Evolutionary conservation across 2,888 invertebrate species (phyloP).

Genomic region (Caenorhabditis panamensis): DNA sequence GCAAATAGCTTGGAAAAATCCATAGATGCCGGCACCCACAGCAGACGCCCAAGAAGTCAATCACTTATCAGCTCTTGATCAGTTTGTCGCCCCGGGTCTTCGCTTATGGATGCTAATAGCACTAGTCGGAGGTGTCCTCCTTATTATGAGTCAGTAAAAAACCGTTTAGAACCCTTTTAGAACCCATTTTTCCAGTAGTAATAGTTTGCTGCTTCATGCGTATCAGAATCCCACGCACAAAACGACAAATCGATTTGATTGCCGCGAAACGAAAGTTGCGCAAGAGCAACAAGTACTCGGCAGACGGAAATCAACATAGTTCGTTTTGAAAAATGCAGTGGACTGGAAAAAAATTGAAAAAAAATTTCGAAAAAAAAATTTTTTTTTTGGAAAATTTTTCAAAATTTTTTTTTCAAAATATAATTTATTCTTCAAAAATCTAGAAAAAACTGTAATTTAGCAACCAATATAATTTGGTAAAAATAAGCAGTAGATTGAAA

Average conservation of each 20-base stretch:
- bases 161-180: neutral
- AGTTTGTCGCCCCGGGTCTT: constrained; percentile 79
- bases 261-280: constrained; percentile 74
- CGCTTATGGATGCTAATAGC: constrained; percentile 81
- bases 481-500: too few relatives aligned
- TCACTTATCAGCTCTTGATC: constrained; percentile 75
- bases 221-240: constrained; percentile 80
- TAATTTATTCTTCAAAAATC: too few relatives aligned
- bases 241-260: constrained; percentile 79
- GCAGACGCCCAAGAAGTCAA: constrained; percentile 20
- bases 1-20: too few relatives aligned
- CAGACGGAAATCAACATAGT: constrained; percentile 47
- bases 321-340: constrained; percentile 2
- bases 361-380: neutral
- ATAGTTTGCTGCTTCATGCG: constrained; percentile 81
- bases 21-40: constrained; percentile 34
- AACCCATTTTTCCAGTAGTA: constrained; percentile 68
- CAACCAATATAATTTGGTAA: too few relatives aligned
- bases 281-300: constrained; percentile 61
- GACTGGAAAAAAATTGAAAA: neutral
- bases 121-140: constrained; percentile 79
- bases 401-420: too few relatives aligned
- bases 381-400: neutral
- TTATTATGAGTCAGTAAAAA: constrained; percentile 76
- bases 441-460: too few relatives aligned